Evolutionary conservation across 2,888 invertebrate genomes (phyloP).

Genomic region (Hesperia comma): DNA sequence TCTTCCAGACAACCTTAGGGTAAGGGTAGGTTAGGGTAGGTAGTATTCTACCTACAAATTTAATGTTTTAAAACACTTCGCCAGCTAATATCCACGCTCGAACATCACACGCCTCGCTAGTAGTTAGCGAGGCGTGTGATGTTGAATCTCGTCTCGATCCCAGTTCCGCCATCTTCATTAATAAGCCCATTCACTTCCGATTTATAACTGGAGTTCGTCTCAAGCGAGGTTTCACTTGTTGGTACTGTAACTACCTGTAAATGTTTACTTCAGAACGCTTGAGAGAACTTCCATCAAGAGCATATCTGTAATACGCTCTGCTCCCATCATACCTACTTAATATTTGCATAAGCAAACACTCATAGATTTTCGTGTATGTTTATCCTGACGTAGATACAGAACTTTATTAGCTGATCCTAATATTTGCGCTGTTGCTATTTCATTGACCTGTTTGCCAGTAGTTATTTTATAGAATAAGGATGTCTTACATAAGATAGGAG

Average conservation of each 20-base stretch:
- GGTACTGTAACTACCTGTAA: background rate
- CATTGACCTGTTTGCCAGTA: background rate
- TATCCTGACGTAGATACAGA: background rate
- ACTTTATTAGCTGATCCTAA: background rate
- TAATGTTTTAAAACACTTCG: too few relatives aligned
- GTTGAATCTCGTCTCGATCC: background rate
- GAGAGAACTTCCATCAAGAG: background rate
- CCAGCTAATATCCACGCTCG: background rate
- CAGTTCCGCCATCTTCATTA: background rate
- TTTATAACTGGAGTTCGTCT: slow-evolving; percentile 2
- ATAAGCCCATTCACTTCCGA: background rate
- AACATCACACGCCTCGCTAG: background rate
- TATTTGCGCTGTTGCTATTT: background rate
- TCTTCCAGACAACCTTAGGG: too few relatives aligned
- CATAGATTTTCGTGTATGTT: background rate
- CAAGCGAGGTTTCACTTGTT: background rate
- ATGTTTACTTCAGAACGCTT: background rate
- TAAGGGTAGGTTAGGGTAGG: too few relatives aligned
- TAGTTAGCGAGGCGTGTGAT: slow-evolving; percentile 10
- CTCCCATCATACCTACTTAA: background rate
- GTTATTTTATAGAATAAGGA: too few relatives aligned
- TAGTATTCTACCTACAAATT: too few relatives aligned
- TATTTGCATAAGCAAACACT: background rate
- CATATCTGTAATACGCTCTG: background rate
- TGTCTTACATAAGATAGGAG: too few relatives aligned